phyloP scores from a whole-genome alignment of 2,797 vertebrate species.

The Gouania willdenowi region DNA sequence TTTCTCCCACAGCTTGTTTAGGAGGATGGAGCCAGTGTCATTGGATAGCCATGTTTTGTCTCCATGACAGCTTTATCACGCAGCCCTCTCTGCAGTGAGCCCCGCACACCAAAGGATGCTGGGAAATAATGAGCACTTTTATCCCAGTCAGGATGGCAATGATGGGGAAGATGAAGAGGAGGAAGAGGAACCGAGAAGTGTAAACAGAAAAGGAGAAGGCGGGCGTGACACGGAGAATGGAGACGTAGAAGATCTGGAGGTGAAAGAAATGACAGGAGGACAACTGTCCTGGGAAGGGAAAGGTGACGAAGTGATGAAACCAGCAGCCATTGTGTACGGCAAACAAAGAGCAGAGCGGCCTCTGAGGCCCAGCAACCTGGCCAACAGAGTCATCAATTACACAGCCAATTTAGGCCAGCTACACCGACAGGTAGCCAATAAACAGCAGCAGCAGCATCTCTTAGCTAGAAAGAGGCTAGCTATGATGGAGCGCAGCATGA shows the following conservation, averaged over 20 bases:
- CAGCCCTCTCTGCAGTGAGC: conserved; percentile 84
- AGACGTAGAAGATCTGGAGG: conserved; percentile 58
- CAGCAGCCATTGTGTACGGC: conserved; percentile 74
- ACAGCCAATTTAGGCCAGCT: conserved; percentile 55
- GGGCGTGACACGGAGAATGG: conserved; percentile 57
- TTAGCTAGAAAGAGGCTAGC: conserved; percentile 66
- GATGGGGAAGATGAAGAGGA: conserved; percentile 82
- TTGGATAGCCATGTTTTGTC: conserved; percentile 70
- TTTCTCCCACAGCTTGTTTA: conserved; percentile 64
- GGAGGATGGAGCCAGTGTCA: conserved; percentile 72
- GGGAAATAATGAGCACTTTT: conserved; percentile 80
- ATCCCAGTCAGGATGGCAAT: conserved; percentile 82
- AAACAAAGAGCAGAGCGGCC: conserved; percentile 72
- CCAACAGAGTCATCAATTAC: conserved; percentile 49
- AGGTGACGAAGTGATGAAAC: conserved; percentile 66
- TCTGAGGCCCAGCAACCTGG: conserved; percentile 63
- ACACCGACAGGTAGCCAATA: conserved; percentile 60
- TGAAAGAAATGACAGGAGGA: conserved; percentile 59
- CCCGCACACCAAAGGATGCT: conserved; percentile 76
- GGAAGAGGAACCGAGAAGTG: conserved; percentile 79
- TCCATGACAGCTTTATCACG: conserved; percentile 81
- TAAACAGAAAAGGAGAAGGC: conserved; percentile 60
- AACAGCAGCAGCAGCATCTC: conserved; percentile 43
- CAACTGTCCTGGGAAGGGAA: conserved; percentile 66
- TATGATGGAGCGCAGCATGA: conserved; percentile 86